These are phyloP conservation scores for Erethizon dorsatum DNA, from an alignment of 2,797 vertebrate species.

Conservation along the genomic window DNA sequence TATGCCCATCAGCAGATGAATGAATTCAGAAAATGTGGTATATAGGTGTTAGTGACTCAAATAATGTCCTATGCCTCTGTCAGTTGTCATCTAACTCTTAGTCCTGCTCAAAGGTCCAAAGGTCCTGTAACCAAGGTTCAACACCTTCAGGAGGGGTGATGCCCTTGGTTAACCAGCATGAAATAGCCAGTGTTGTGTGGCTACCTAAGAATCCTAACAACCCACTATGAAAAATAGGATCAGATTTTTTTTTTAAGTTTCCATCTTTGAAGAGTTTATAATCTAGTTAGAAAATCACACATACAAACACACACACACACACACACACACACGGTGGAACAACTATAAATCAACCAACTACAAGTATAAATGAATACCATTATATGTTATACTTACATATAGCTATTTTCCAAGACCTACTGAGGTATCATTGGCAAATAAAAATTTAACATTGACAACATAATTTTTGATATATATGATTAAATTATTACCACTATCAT, in stretches of 20 bases:
- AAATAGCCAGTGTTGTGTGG: neutral
- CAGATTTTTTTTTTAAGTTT: neutral
- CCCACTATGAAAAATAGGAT: neutral
- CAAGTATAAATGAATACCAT: neutral
- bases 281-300: slow-evolving; percentile 41
- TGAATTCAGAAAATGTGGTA: neutral
- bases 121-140: neutral
- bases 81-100: slow-evolving; percentile 32
- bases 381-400: neutral
- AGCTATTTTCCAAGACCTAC: neutral
- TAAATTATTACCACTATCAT: neutral
- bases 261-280: slow-evolving; percentile 1
- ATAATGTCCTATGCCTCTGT: neutral
- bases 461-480: neutral
- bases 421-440: neutral
- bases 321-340: neutral
- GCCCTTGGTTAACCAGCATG: neutral
- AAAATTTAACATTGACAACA: neutral
- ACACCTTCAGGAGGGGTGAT: neutral
- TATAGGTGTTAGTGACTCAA: neutral
- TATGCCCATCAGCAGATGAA: neutral
- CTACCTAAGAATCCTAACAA: neutral
- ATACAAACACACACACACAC: neutral
- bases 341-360: neutral
- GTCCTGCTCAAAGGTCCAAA: slow-evolving; percentile 9